A percentile compares a stretch with the other conserved stretches of the same genome.
These are phyloP conservation scores for Alentia gelatinosa DNA, from an alignment of 2,888 invertebrate genomes.

Conservation along the genomic window DNA sequence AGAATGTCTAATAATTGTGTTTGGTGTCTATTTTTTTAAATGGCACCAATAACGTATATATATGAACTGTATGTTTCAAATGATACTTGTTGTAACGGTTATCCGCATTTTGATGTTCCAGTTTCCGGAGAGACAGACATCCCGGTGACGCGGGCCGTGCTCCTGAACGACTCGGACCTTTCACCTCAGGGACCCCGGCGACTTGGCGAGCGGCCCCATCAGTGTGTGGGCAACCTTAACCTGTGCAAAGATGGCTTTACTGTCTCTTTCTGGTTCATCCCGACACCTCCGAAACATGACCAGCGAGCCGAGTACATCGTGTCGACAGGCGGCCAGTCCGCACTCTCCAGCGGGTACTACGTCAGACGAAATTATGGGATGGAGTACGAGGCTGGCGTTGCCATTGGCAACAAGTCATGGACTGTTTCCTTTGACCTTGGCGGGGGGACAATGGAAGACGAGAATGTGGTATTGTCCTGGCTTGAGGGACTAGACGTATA, in stretches of 20 bases:
- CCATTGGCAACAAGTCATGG: conserved; percentile 68
- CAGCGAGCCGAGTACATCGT: conserved; percentile 66
- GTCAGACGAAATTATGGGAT: conserved; percentile 70
- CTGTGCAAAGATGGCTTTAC: conserved; percentile 72
- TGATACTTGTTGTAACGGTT: too few relatives aligned
- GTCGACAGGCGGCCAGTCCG: conserved; percentile 73
- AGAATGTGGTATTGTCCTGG: conserved; percentile 65
- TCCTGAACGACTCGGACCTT: too few relatives aligned
- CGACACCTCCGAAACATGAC: conserved; percentile 58
- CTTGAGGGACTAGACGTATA: conserved; percentile 63
- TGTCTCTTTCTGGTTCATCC: conserved; percentile 68
- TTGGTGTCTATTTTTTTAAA: too few relatives aligned
- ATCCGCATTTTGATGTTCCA: too few relatives aligned
- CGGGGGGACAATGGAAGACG: conserved; percentile 61
- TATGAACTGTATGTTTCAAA: too few relatives aligned
- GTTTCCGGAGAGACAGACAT: too few relatives aligned
- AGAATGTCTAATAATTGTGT: too few relatives aligned
- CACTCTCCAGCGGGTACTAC: conserved; percentile 74
- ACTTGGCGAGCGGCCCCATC: conserved; percentile 73
- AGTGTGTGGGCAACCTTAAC: conserved; percentile 77
- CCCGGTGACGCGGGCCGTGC: too few relatives aligned
- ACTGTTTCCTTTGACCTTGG: conserved; percentile 67
- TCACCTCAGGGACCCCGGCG: background rate
- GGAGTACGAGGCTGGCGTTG: conserved; percentile 75
- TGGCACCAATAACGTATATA: too few relatives aligned